A percentile compares a stretch with the other conserved stretches of the same genome.
phyloP scores from a whole-genome alignment of 2,888 invertebrate species.

The Glyphotaelius pellucidus region DNA sequence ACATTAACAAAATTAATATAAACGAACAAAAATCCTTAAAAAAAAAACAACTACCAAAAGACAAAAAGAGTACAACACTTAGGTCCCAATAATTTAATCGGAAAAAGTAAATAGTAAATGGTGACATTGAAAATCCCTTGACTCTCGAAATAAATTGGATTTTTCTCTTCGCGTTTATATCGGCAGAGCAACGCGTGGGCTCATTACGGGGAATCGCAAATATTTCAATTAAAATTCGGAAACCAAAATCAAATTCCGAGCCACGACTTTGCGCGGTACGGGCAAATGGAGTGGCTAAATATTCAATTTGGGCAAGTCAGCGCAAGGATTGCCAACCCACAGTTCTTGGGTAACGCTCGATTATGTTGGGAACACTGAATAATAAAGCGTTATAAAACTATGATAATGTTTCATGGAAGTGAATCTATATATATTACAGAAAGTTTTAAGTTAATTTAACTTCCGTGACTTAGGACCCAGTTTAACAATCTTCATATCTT shows the following conservation, averaged over 20 bases:
- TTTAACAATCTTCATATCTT: too few species aligned
- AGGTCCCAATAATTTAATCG: not conserved
- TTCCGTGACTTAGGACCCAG: too few species aligned
- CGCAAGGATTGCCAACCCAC: not conserved
- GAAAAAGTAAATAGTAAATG: not conserved
- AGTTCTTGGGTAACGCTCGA: not conserved
- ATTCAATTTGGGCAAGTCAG: slow-evolving; percentile 17
- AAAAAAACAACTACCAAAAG: not conserved
- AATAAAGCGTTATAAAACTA: not conserved
- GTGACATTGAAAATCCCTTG: not conserved
- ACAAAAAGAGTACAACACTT: not conserved
- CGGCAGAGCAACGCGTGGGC: not conserved
- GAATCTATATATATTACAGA: too few species aligned
- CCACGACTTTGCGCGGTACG: not conserved
- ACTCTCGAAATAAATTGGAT: not conserved
- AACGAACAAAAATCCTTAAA: too few species aligned
- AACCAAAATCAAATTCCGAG: slow-evolving; percentile 12
- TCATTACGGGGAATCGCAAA: not conserved
- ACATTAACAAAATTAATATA: too few species aligned
- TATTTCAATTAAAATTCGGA: slow-evolving; percentile 24
- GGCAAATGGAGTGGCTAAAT: slow-evolving; percentile 3
- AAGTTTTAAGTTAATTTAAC: too few species aligned
- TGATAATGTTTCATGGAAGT: not conserved
- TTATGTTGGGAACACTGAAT: not conserved
- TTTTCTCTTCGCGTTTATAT: not conserved